Evolutionary conservation across 2,888 invertebrate species (phyloP), one percentile per base, ranked within the genome.

Genomic region (Orchesella flavescens): DNA sequence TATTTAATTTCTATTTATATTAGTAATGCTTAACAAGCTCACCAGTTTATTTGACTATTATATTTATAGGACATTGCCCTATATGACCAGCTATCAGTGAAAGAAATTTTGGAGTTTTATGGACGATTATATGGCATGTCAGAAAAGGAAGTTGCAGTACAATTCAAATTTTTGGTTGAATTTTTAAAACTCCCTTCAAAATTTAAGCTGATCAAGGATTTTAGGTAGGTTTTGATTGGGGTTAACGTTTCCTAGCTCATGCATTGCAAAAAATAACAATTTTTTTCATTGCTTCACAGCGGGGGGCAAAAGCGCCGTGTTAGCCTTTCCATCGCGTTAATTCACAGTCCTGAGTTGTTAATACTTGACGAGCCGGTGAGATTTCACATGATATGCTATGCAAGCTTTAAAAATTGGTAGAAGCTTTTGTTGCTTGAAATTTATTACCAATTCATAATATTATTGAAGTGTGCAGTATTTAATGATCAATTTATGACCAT

Each of bases 361-460:
- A 97, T 97, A 90, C 92, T 97, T 84, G 97, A 97, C 90, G 97
- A 97, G 90, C 97, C 97, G 0, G 78, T 78, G 10, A 49, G 44
- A 9, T 7, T 44, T 44, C 44, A 44, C 44, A 44, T 9, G 12
- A 44, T 12, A 44, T 44, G 7, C 7, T 7, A 44, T 9, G 9
- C 12, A 44, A 12, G 7, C 12, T 44, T 44, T 44, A n/a, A n/a
- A n/a, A 7, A 10, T 10, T 2, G 2, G 10, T 7, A 49, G n/a
- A n/a, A n/a, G n/a, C n/a, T n/a, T 7, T 1, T 49, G 10, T 49
- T 3, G 2, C 10, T n/a, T n/a, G 10, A 49, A 49, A 3, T 7
- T 3, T 12, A n/a, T 3, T 12, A 7, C 10, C 3, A 3, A n/a
- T 49, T n/a, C n/a, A n/a, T n/a, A n/a, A n/a, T n/a, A n/a, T n/a